Evolutionary conservation across 2,888 invertebrate genomes (phyloP).

Genomic region (Cryptocheilus praepositus): DNA sequence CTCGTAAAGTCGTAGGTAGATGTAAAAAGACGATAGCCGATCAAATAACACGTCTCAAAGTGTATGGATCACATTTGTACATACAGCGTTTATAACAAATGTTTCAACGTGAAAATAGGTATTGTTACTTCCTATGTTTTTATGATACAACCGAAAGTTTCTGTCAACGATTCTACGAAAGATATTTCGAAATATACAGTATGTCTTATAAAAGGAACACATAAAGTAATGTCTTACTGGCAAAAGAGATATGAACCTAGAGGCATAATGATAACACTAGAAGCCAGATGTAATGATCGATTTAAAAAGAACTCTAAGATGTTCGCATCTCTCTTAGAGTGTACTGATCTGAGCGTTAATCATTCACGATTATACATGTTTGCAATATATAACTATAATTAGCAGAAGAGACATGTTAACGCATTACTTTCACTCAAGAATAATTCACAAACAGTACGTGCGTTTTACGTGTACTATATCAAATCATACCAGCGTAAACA

Average conservation of each 20-base stretch:
- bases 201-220: constrained; percentile 56
- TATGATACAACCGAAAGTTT: constrained; percentile 21
- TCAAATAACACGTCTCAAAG: background rate
- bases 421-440: constrained; percentile 20
- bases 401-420: constrained; percentile 2
- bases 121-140: background rate
- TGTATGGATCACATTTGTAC: constrained; percentile 1
- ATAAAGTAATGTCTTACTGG: constrained; percentile 44
- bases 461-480: background rate
- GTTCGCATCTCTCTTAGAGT: background rate
- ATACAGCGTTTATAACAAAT: constrained; percentile 14
- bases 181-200: constrained; percentile 40
- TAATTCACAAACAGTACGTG: too few relatives aligned
- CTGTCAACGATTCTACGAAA: constrained; percentile 39
- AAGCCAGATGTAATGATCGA: constrained; percentile 3
- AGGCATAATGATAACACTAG: constrained; percentile 3
- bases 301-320: constrained; percentile 6
- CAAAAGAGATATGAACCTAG: constrained; percentile 30
- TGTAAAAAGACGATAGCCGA: constrained; percentile 8
- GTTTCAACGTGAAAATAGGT: constrained; percentile 15
- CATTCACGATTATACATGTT: constrained; percentile 8
- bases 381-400: constrained; percentile 18
- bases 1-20: constrained; percentile 6
- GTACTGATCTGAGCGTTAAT: too few relatives aligned
- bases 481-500: background rate